phyloP scores from a whole-genome alignment of 2,113 vertebrate genomes.

The Salminus brasiliensis region DNA sequence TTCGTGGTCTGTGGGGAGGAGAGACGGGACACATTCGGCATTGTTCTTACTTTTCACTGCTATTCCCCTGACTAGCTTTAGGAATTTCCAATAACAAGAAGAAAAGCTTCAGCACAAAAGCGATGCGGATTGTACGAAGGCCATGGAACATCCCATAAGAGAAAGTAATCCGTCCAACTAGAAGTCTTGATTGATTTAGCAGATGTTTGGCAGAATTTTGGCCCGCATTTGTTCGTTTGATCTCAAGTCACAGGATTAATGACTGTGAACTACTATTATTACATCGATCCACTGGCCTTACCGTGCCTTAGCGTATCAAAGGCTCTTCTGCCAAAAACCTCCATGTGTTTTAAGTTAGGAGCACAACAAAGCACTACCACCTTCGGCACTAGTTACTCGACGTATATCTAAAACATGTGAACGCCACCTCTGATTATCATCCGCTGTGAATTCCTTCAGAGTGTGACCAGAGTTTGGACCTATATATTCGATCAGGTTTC shows the following conservation, averaged over 20 bases:
- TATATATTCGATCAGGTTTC: constrained; percentile 16
- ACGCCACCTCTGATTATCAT: constrained; percentile 34
- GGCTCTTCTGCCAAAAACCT: constrained; percentile 19
- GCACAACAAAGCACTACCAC: constrained; percentile 44
- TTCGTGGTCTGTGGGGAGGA: constrained; percentile 86
- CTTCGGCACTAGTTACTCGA: constrained; percentile 23
- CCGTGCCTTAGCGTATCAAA: constrained; percentile 35
- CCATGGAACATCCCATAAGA: constrained; percentile 36
- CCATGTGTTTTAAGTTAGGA: constrained; percentile 49
- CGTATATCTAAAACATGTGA: constrained; percentile 40
- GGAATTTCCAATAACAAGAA: constrained; percentile 39
- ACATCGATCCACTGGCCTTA: constrained; percentile 24
- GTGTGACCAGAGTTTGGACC: background rate
- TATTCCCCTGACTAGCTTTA: constrained; percentile 27
- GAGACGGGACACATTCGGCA: constrained; percentile 29
- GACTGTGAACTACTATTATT: constrained; percentile 42
- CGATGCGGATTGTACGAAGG: background rate
- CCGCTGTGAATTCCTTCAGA: constrained; percentile 17
- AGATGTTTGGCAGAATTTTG: constrained; percentile 70
- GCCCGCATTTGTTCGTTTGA: constrained; percentile 65
- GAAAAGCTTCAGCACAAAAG: constrained; percentile 7
- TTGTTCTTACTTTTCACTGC: constrained; percentile 39
- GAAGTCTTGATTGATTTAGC: constrained; percentile 63
- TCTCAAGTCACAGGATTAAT: constrained; percentile 66
- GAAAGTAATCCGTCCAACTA: constrained; percentile 30